Evolutionary conservation across 2,797 vertebrate species (phyloP).

Genomic region (Diceros bicornis): DNA sequence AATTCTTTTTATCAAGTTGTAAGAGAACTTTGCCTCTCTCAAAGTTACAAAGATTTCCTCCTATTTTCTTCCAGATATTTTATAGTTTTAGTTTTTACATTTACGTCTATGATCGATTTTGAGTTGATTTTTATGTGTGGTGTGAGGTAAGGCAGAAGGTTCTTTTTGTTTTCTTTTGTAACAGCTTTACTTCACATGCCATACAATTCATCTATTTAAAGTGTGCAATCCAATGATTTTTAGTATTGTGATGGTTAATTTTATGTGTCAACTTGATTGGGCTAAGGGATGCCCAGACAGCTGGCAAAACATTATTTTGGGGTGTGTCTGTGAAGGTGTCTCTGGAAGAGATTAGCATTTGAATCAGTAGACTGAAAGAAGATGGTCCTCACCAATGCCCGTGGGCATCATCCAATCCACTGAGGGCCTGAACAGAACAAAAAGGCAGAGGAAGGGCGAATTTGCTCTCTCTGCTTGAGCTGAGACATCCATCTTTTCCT

Average conservation of each 20-base stretch:
- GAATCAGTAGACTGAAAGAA: background rate
- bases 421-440: too few relatives aligned
- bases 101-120: background rate
- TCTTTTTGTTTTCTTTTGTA: background rate
- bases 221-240: background rate
- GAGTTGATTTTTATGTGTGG: background rate
- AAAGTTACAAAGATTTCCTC: background rate
- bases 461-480: background rate
- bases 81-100: background rate
- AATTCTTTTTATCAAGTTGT: background rate
- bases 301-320: background rate
- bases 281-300: background rate
- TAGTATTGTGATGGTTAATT: background rate
- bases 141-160: background rate
- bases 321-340: background rate
- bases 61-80: background rate
- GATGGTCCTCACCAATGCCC: background rate
- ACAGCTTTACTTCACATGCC: background rate
- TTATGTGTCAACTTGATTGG: background rate
- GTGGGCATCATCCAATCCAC: background rate
- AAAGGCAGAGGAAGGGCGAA: background rate
- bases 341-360: background rate
- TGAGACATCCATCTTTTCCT: too few relatives aligned
- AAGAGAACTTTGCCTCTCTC: background rate
- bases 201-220: background rate